A percentile compares a stretch with the other conserved stretches of the same genome.
Conservation (phyloP, 2,113 vertebrate species). For the Oenanthe oenanthe region DNA sequence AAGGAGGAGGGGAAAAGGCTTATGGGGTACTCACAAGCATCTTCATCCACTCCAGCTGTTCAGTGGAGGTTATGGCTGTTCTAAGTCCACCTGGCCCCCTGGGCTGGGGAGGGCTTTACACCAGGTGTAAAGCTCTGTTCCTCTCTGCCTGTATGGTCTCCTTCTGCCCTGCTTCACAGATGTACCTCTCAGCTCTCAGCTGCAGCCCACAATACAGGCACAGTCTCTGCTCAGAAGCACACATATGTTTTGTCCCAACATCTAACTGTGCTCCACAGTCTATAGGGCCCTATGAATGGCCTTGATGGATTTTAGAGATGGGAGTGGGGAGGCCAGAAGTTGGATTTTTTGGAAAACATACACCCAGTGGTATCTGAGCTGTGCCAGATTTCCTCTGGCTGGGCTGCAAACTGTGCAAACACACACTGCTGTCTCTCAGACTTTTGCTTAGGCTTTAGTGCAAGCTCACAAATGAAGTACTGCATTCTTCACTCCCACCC, state of each 20-base stretch:
- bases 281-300: neutral
- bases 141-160: neutral
- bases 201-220: neutral
- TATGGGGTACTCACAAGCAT: neutral
- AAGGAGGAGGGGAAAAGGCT: neutral
- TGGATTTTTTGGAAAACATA: neutral
- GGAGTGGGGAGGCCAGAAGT: neutral
- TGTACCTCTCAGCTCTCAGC: neutral
- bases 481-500: slow-evolving; percentile 7
- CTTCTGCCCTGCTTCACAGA: neutral
- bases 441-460: neutral
- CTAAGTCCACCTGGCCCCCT: neutral
- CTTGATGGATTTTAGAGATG: neutral
- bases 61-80: neutral
- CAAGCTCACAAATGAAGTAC: neutral
- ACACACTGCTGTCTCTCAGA: neutral
- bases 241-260: neutral
- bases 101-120: neutral
- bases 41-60: neutral
- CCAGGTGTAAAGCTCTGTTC: neutral
- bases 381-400: neutral
- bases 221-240: neutral
- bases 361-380: neutral
- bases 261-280: neutral
- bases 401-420: neutral